Conservation (phyloP, 2,113 vertebrate genomes). For the Chloroceryle aenea region DNA sequence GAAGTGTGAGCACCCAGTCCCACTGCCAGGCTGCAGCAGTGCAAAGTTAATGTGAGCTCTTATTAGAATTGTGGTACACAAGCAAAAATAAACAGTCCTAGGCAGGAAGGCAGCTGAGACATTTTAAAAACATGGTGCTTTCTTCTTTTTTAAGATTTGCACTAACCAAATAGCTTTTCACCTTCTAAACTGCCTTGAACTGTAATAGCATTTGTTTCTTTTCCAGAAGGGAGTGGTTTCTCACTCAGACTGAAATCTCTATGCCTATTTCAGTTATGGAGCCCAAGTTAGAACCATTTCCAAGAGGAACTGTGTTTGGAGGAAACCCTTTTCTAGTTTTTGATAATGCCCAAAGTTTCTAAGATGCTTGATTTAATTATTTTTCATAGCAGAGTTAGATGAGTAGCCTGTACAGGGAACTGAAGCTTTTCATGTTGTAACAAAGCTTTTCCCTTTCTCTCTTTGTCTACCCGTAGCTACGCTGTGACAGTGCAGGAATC, state of each 20-base stretch:
- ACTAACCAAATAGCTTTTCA: background rate
- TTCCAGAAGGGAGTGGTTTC: background rate
- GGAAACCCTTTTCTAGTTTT: background rate
- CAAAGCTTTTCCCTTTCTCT: background rate
- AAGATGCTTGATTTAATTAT: background rate
- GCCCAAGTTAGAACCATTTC: background rate
- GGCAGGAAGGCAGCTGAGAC: background rate
- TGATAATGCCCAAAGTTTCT: background rate
- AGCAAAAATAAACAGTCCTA: background rate
- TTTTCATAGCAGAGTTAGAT: background rate
- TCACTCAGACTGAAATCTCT: background rate
- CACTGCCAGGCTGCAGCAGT: background rate
- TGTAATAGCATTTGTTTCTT: background rate
- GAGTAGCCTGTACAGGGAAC: background rate
- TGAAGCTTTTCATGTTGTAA: background rate
- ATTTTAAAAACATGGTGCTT: background rate
- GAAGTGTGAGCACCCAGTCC: background rate
- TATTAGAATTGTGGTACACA: constrained; percentile 9
- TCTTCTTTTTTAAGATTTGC: background rate
- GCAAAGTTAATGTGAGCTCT: constrained; percentile 11
- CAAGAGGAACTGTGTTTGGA: background rate
- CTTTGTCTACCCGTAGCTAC: constrained; percentile 80
- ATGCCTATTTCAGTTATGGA: background rate
- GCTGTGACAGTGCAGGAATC: constrained; percentile 98
- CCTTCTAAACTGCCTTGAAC: background rate